A percentile compares a stretch with the other conserved stretches of the same genome.
These are phyloP conservation scores for Ciconia maguari DNA, from an alignment of 2,113 vertebrate species.

Conservation along the genomic window DNA sequence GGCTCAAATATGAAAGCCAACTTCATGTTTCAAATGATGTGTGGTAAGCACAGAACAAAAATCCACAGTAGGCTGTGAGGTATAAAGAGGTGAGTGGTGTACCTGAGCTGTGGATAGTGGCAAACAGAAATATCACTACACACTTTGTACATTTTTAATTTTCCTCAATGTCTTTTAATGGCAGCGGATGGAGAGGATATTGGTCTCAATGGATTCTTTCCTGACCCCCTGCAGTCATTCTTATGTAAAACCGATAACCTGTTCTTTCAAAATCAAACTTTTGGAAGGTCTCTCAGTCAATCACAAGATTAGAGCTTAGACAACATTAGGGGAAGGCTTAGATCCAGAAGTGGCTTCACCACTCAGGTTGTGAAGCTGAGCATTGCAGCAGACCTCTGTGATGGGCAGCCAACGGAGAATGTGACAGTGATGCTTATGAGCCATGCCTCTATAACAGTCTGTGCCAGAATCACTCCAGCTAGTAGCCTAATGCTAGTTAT, in stretches of 20 bases:
- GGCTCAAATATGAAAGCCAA: not conserved
- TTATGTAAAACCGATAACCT: not conserved
- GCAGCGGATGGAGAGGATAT: not conserved
- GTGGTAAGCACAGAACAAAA: not conserved
- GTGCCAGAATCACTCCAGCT: not conserved
- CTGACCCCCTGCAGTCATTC: not conserved
- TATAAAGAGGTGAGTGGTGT: not conserved
- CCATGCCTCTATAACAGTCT: not conserved
- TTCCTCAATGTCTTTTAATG: not conserved
- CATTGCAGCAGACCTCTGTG: not conserved
- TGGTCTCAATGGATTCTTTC: not conserved
- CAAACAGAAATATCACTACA: not conserved
- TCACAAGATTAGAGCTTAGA: not conserved
- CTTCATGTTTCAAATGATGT: not conserved
- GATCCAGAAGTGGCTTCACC: not conserved
- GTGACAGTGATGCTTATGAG: not conserved
- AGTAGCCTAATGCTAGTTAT: not conserved
- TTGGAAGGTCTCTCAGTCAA: not conserved
- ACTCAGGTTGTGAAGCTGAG: not conserved
- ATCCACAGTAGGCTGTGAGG: not conserved
- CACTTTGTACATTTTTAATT: accelerated
- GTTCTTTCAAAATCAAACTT: not conserved
- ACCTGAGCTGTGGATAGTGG: not conserved
- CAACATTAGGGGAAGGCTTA: not conserved
- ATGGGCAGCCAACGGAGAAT: not conserved